Conservation (phyloP, 1,140 invertebrate species). For the Saxidomus purpurata region DNA sequence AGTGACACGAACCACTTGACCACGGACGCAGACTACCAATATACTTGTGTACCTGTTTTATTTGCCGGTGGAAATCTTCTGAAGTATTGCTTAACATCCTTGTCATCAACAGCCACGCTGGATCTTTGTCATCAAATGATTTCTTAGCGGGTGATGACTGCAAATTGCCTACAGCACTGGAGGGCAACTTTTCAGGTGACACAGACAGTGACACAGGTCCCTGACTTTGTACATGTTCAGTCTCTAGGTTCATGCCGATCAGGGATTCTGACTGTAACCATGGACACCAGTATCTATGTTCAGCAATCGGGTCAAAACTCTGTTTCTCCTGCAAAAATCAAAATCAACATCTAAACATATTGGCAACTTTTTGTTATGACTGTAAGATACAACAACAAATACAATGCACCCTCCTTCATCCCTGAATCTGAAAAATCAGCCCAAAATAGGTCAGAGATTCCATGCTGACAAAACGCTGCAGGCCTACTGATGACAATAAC, state of each 20-base stretch:
- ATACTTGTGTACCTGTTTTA: constrained; percentile 54
- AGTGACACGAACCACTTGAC: too few species aligned
- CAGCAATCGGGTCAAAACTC: constrained; percentile 71
- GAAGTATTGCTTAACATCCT: constrained; percentile 10
- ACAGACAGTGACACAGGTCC: not conserved
- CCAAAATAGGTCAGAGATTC: too few species aligned
- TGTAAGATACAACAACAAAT: too few species aligned
- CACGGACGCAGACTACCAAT: too few species aligned
- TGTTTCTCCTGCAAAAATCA: constrained; percentile 56
- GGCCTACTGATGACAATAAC: too few species aligned
- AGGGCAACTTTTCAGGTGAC: not conserved
- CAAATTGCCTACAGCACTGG: not conserved
- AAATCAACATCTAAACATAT: not conserved
- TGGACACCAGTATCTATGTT: constrained; percentile 77
- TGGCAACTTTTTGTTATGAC: too few species aligned
- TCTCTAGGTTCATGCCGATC: too few species aligned
- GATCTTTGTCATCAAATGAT: not conserved
- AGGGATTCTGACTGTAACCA: constrained; percentile 57
- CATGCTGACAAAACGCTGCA: too few species aligned
- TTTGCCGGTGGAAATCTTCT: constrained; percentile 25
- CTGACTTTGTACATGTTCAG: not conserved
- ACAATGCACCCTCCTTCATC: too few species aligned
- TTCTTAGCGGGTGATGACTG: not conserved
- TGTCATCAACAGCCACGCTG: constrained; percentile 17
- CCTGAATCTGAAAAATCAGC: too few species aligned